A percentile compares a stretch with the other conserved stretches of the same genome.
phyloP scores from a whole-genome alignment of 2,797 vertebrate genomes.

The Siniperca scherzeri region DNA sequence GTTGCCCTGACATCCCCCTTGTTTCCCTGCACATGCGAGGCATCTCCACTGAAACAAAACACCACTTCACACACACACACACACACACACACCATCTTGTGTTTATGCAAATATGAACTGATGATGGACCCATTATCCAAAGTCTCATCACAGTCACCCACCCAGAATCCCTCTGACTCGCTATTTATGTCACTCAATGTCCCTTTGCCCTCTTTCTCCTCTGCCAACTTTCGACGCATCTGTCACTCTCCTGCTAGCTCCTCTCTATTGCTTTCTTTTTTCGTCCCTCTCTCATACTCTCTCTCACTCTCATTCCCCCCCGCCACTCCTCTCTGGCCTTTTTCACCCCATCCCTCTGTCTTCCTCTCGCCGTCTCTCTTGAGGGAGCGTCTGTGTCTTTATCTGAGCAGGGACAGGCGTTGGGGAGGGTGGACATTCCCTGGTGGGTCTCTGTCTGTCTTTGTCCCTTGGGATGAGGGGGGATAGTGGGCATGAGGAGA shows the following conservation, averaged over 20 bases:
- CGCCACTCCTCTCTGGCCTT: slow-evolving; percentile 71
- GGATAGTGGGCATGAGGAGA: slow-evolving; percentile 27
- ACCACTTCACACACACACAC: slow-evolving; percentile 32
- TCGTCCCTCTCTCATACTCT: slow-evolving; percentile 14
- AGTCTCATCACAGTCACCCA: slow-evolving; percentile 58
- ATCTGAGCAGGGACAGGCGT: slow-evolving; percentile 68
- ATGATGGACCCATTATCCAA: slow-evolving; percentile 46
- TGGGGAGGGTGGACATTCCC: slow-evolving; percentile 72
- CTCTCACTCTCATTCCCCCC: slow-evolving; percentile 5
- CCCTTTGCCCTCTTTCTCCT: slow-evolving; percentile 71
- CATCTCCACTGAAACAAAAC: slow-evolving; percentile 57
- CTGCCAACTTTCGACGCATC: slow-evolving; percentile 72
- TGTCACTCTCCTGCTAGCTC: slow-evolving; percentile 71
- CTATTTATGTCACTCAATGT: slow-evolving; percentile 69
- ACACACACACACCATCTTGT: slow-evolving; percentile 52
- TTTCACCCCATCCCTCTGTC: slow-evolving; percentile 72
- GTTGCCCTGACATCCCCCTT: slow-evolving; percentile 53
- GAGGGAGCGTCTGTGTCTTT: slow-evolving; percentile 76
- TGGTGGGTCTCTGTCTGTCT: slow-evolving; percentile 73
- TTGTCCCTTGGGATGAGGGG: slow-evolving; percentile 61
- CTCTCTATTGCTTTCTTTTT: slow-evolving; percentile 40
- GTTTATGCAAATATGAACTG: slow-evolving; percentile 71
- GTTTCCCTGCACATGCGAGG: slow-evolving; percentile 59
- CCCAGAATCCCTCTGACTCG: slow-evolving; percentile 54
- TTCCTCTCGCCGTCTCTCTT: slow-evolving; percentile 57